Evolutionary conservation across 2,888 invertebrate species (phyloP).

Genomic region (Habrosyne pyritoides): DNA sequence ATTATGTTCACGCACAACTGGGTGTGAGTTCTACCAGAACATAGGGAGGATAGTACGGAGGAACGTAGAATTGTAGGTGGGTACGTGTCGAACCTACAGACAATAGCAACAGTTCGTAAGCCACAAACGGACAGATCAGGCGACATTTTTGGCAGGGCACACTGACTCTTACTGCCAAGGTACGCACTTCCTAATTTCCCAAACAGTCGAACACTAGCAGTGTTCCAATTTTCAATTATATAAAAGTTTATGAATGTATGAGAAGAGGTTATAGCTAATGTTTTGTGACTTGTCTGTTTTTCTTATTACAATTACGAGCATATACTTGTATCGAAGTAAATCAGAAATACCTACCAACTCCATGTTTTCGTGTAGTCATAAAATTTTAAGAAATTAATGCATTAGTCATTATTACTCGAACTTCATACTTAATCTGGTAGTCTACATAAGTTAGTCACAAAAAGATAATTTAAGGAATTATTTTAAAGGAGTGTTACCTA

Average conservation of each 20-base stretch:
- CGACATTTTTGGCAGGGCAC: slow-evolving; percentile 67
- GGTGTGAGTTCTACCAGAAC: neutral
- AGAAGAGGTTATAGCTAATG: neutral
- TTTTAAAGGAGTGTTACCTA: too few species aligned
- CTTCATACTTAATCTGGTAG: too few species aligned
- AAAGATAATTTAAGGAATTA: too few species aligned
- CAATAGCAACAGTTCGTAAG: neutral
- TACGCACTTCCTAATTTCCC: slow-evolving; percentile 48
- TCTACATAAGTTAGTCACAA: too few species aligned
- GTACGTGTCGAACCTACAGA: neutral
- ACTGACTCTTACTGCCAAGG: slow-evolving; percentile 51
- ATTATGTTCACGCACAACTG: neutral
- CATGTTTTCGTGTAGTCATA: too few species aligned
- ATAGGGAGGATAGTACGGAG: neutral
- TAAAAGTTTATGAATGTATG: slow-evolving; percentile 2
- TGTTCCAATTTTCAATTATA: slow-evolving; percentile 10
- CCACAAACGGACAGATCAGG: slow-evolving; percentile 44
- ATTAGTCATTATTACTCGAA: too few species aligned
- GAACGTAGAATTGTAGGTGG: too few species aligned
- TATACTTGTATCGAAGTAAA: too few species aligned
- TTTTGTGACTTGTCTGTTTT: neutral
- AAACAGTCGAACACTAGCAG: slow-evolving; percentile 19
- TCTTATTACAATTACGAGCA: too few species aligned
- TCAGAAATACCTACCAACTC: too few species aligned
- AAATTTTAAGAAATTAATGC: too few species aligned